Evolutionary conservation across 2,888 invertebrate genomes (phyloP).

Genomic region (Hyles lineata): DNA sequence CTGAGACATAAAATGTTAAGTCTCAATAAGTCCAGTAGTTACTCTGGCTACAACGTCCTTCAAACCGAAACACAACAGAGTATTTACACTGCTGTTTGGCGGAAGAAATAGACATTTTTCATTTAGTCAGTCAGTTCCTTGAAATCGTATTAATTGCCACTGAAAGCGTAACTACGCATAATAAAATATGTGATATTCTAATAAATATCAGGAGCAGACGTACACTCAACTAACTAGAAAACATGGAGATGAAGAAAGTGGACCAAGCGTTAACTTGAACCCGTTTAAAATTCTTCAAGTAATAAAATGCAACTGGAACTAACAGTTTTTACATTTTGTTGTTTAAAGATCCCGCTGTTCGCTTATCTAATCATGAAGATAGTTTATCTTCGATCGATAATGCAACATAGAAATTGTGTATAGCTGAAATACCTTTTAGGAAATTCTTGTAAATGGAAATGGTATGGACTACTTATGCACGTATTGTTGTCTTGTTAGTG

Average conservation of each 20-base stretch:
- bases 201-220: too few relatives aligned
- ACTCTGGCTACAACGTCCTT: too few relatives aligned
- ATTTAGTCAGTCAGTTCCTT: too few relatives aligned
- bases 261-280: not conserved
- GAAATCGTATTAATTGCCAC: too few relatives aligned
- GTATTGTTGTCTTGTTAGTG: not conserved
- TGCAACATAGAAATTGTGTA: conserved; percentile 10
- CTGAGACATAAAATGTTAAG: too few relatives aligned
- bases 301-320: not conserved
- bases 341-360: conserved; percentile 3
- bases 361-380: conserved; percentile 29
- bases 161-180: too few relatives aligned
- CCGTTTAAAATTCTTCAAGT: not conserved
- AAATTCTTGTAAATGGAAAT: conserved; percentile 24
- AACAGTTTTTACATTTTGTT: conserved; percentile 4
- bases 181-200: too few relatives aligned
- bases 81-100: too few relatives aligned
- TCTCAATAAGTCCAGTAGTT: too few relatives aligned
- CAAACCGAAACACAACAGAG: too few relatives aligned
- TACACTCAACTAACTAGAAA: too few relatives aligned
- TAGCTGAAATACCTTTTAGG: conserved; percentile 21
- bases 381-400: conserved; percentile 30
- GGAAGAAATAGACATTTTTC: too few relatives aligned
- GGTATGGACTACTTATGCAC: not conserved
- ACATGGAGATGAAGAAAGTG: not conserved